Conservation (phyloP, 2,797 vertebrate species). For the Chromis chromis region DNA sequence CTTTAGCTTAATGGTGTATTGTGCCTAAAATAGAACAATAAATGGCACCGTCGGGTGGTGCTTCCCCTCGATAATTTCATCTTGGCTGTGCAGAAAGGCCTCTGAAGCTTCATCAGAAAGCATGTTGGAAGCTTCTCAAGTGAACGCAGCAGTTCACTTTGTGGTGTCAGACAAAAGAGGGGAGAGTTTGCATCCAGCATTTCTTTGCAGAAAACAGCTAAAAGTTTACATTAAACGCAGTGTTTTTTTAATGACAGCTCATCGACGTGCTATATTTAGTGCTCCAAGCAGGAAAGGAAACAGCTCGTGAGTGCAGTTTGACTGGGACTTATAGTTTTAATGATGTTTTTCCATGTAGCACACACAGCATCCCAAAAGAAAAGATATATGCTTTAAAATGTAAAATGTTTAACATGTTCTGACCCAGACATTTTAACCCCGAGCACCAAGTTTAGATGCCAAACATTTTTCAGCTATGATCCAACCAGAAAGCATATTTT, state of each 20-base stretch:
- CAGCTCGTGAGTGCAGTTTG: background rate
- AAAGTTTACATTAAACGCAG: background rate
- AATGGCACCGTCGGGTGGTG: constrained; percentile 33
- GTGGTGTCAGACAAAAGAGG: constrained; percentile 15
- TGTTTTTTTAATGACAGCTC: constrained; percentile 12
- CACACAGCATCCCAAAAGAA: background rate
- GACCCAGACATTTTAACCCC: constrained; percentile 11
- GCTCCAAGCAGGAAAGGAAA: background rate
- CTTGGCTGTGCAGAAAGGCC: constrained; percentile 38
- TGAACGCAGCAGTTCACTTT: constrained; percentile 21
- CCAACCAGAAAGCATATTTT: constrained; percentile 45
- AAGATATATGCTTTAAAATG: background rate
- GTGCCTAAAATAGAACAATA: constrained; percentile 63
- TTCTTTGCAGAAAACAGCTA: constrained; percentile 7
- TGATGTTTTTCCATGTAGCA: background rate
- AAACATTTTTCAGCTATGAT: constrained; percentile 48
- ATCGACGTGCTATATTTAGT: constrained; percentile 19
- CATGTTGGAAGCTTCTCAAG: constrained; percentile 34
- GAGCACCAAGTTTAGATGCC: constrained; percentile 40
- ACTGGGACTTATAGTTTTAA: background rate
- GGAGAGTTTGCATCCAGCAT: constrained; percentile 10
- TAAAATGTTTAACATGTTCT: background rate
- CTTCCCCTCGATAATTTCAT: constrained; percentile 54
- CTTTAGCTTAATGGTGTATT: constrained; percentile 66
- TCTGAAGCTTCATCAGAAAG: constrained; percentile 37